phyloP scores from a whole-genome alignment of 2,888 invertebrate species.

The Hymenopus coronatus region DNA sequence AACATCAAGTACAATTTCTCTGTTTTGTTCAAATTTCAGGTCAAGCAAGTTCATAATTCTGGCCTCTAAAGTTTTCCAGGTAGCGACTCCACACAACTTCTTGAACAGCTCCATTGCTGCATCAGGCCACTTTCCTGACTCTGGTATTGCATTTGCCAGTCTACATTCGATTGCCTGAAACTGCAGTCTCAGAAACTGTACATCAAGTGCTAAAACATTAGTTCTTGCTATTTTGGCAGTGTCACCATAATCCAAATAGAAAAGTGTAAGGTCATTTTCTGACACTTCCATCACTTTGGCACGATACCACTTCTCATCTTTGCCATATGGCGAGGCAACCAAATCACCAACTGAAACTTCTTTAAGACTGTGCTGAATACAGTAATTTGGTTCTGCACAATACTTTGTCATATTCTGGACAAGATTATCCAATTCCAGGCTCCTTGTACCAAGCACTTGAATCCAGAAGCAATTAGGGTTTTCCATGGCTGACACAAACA shows the following conservation, averaged over 20 bases:
- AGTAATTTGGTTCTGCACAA: slow-evolving; percentile 65
- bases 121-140: not conserved
- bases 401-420: slow-evolving; percentile 80
- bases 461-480: slow-evolving; percentile 82
- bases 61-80: not conserved
- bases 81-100: not conserved
- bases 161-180: slow-evolving; percentile 87
- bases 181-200: slow-evolving; percentile 69
- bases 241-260: slow-evolving; percentile 88
- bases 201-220: slow-evolving; percentile 69
- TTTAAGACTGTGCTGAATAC: slow-evolving; percentile 54
- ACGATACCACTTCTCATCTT: slow-evolving; percentile 80
- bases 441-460: slow-evolving; percentile 58
- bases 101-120: not conserved
- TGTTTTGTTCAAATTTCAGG: not conserved
- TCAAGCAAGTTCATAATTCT: not conserved
- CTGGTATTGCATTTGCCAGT: slow-evolving; percentile 61
- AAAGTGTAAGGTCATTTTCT: slow-evolving; percentile 63
- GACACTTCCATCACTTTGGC: slow-evolving; percentile 66
- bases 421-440: slow-evolving; percentile 73
- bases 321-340: slow-evolving; percentile 81
- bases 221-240: slow-evolving; percentile 63
- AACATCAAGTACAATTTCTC: not conserved
- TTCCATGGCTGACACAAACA: slow-evolving; percentile 82
- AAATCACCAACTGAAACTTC: slow-evolving; percentile 66